Evolutionary conservation across 1,140 invertebrate genomes (phyloP).

Genomic region (Orchestia grillus): DNA sequence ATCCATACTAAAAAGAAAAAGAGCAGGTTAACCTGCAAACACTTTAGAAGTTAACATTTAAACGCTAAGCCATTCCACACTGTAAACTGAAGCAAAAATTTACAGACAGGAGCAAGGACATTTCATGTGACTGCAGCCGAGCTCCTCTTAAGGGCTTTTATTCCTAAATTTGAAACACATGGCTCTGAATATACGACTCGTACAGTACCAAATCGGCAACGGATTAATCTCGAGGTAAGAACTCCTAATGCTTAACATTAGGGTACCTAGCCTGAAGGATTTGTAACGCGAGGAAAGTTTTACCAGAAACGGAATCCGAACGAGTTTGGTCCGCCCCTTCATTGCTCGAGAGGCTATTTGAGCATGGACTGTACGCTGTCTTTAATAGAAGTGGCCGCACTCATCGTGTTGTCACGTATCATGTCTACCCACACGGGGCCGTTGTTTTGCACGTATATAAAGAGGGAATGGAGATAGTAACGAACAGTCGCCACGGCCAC

Average conservation of each 20-base stretch:
- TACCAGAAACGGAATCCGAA: too few species aligned
- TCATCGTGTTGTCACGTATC: conserved; percentile 27
- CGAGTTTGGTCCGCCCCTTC: not conserved
- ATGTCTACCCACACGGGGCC: conserved; percentile 24
- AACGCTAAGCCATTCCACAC: not conserved
- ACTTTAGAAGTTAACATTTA: not conserved
- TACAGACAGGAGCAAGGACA: not conserved
- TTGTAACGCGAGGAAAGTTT: not conserved
- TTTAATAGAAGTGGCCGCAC: conserved; percentile 16
- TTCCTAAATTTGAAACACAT: not conserved
- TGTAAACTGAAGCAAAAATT: conserved; percentile 18
- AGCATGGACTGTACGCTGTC: conserved; percentile 48
- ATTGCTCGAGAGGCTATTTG: not conserved
- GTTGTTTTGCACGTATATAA: not conserved
- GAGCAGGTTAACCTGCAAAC: not conserved
- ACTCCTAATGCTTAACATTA: not conserved
- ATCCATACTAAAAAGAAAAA: not conserved
- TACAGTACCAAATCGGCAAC: not conserved
- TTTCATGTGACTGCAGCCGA: not conserved
- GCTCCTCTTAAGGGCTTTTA: not conserved
- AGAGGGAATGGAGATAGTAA: not conserved
- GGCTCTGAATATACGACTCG: not conserved
- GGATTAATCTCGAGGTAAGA: not conserved
- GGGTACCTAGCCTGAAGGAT: not conserved
- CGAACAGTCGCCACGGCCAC: not conserved